Conservation (phyloP, 2,888 invertebrate genomes). For the Eudemis profundana region DNA sequence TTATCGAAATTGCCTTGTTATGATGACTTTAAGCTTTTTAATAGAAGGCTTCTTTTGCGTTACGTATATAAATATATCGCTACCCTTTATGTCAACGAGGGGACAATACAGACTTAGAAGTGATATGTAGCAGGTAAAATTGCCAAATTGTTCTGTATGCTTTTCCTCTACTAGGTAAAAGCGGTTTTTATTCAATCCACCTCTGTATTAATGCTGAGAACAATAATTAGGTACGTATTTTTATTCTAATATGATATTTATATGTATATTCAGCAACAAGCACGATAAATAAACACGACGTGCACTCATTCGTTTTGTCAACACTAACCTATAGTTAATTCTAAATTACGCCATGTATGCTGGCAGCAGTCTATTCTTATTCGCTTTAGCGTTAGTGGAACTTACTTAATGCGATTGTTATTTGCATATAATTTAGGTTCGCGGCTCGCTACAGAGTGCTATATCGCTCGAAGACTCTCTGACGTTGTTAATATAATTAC, state of each 20-base stretch:
- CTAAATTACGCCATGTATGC: neutral
- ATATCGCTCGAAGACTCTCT: neutral
- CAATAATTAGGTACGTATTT: no score
- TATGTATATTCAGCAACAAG: neutral
- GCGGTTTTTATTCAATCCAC: neutral
- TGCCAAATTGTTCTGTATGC: neutral
- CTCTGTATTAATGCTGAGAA: neutral
- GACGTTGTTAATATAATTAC: neutral
- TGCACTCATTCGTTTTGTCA: neutral
- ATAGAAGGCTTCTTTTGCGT: constrained; percentile 58
- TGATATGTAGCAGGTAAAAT: neutral
- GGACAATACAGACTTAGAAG: neutral
- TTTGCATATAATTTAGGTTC: neutral
- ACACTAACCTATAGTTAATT: neutral
- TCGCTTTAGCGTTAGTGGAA: constrained; percentile 1
- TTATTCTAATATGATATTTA: no score
- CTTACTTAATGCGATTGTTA: neutral
- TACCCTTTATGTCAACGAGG: constrained; percentile 44
- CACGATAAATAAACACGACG: neutral
- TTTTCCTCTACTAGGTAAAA: neutral
- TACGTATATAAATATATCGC: constrained; percentile 56
- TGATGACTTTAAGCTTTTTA: constrained; percentile 63
- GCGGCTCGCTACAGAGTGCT: neutral
- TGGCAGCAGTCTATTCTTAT: neutral
- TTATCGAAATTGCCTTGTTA: constrained; percentile 68